Percentiles rank a stretch among this genome's conserved stretches.
Evolutionary conservation across 2,797 vertebrate species (phyloP).

Genomic region (Gallinago nigripennis): DNA sequence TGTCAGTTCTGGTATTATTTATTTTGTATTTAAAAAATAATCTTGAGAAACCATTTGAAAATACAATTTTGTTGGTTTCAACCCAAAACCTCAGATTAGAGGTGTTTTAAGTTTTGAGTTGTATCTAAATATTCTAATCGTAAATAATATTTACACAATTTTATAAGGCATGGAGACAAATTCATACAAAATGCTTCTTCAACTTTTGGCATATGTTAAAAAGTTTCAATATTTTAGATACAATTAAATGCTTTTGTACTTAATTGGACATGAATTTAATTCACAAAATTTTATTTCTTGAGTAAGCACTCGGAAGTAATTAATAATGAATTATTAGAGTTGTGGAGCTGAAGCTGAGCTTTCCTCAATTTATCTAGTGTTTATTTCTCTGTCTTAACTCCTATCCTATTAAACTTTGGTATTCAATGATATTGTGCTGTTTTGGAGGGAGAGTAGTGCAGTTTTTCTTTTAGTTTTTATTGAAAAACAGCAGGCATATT

Average conservation of each 20-base stretch:
- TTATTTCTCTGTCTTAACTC: neutral
- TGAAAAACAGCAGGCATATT: neutral
- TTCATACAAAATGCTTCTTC: neutral
- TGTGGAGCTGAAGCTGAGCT: neutral
- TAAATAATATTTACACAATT: neutral
- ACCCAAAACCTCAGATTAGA: neutral
- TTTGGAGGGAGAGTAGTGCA: neutral
- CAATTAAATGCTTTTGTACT: neutral
- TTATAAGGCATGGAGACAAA: neutral
- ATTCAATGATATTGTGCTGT: fast-evolving
- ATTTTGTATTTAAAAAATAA: neutral
- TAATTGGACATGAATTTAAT: neutral
- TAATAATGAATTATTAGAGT: neutral
- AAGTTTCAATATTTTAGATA: neutral
- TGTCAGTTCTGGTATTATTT: neutral
- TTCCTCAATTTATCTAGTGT: neutral
- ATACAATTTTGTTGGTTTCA: neutral
- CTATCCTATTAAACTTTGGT: neutral
- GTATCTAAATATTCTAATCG: neutral
- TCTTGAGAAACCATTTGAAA: neutral
- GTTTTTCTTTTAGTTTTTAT: neutral
- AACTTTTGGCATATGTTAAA: neutral
- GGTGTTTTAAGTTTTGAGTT: neutral
- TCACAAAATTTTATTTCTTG: neutral
- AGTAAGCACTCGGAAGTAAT: neutral